Base-by-base conservation (phyloP, 64 coral and sea anemone genomes). In the Porites australiensis region DNA sequence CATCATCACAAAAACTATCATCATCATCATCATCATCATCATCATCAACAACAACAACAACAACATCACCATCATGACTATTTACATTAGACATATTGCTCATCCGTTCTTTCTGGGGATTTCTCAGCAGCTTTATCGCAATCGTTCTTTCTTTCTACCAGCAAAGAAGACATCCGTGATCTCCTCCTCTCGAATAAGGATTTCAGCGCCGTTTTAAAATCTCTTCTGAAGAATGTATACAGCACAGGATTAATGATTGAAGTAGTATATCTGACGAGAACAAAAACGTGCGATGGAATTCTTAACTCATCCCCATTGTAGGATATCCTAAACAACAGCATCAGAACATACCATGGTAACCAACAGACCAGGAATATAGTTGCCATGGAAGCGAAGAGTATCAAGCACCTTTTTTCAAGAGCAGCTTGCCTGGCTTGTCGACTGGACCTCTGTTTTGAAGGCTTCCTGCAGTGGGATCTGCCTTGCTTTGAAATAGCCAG, bases 191-290 rank as follows among this genome's bases (percentile, higher is more conserved):
- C 6, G 19, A 65, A 65, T 11, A 83, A 66, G 7, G 86, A 88
- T 6, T 73, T 54, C 13, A 88, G 48, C 16, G 90, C 82, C 44
- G 47, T 66, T 64, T 74, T 86, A 60, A 92, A 92, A 86, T 92
- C 90, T 5, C 90, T 70, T 58, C 83, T 92, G 49, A 92, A 92
- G 64, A 92, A 92, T 10, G 90, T 92, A 47, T 92, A 92, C n/a
- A 92, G 61, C 14, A 92, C 18, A 50, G 90, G 90, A 46, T 92
- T 92, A 58, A 87, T 86, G 70, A 92, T 79, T 23, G 81, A 92
- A 6, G 90, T 92, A 13, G 72, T 43, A 54, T 77, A 87, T 23
- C 90, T 64, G 2, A 92, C 82, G 2, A 92, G 23, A 8, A 75
- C 81, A 92, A 86, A 92, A 13, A 67, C 60, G 9, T 83, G 80